Evolutionary conservation across 35 echinoderm and acorn worm genomes (phyloP).

Genomic region (Diadema setosum): DNA sequence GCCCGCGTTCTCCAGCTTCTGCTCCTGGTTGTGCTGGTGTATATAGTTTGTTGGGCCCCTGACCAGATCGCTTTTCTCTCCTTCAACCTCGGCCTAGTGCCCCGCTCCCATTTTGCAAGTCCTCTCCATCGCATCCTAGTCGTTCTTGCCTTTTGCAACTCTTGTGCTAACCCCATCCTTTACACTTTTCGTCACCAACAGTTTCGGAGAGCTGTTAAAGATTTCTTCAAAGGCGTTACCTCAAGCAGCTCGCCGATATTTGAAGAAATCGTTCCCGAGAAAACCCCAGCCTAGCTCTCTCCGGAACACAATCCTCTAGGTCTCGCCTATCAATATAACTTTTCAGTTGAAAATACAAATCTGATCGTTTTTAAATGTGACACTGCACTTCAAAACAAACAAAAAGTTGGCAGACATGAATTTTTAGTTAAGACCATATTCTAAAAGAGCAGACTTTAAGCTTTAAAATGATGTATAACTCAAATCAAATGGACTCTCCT

Average conservation of each 20-base stretch:
- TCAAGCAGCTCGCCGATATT: background rate
- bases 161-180: background rate
- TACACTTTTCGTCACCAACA: background rate
- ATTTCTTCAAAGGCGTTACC: background rate
- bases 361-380: no score
- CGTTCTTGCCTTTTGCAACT: background rate
- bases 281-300: no score
- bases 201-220: background rate
- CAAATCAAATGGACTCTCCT: no score
- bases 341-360: no score
- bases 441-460: no score
- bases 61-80: background rate
- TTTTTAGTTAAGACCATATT: no score
- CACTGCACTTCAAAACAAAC: no score
- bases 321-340: no score
- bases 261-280: no score
- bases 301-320: no score
- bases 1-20: background rate
- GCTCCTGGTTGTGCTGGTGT: background rate
- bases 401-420: no score
- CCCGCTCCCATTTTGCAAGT: background rate
- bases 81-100: background rate
- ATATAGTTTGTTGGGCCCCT: background rate
- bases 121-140: background rate
- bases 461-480: no score